phyloP scores from a whole-genome alignment of 2,888 invertebrate species.

The Sarcophaga carnaria region DNA sequence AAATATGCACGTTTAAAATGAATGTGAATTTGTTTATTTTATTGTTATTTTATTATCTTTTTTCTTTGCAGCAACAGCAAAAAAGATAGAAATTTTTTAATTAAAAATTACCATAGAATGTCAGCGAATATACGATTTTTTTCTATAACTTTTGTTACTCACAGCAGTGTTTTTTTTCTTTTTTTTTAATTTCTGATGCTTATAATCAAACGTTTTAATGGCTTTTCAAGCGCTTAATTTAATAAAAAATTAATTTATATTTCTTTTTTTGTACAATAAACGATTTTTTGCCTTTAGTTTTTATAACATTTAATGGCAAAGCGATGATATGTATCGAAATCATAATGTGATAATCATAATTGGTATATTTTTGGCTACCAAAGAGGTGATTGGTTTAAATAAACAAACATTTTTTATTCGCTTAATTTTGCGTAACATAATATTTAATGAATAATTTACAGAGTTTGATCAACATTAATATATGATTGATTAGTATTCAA shows the following conservation, averaged over 20 bases:
- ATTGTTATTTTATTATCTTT: too few relatives aligned
- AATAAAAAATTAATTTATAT: slow-evolving; percentile 14
- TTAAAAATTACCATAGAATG: slow-evolving; percentile 36
- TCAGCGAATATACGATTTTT: not conserved
- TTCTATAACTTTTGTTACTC: not conserved
- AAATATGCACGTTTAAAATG: too few relatives aligned
- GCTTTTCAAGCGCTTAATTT: slow-evolving; percentile 36
- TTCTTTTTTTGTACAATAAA: not conserved
- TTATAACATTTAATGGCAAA: not conserved
- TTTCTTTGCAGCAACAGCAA: not conserved
- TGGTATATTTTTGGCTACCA: slow-evolving; percentile 2
- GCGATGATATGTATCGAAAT: not conserved
- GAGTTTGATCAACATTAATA: too few relatives aligned
- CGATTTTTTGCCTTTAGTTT: slow-evolving; percentile 10
- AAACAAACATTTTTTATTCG: too few relatives aligned
- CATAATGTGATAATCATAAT: slow-evolving; percentile 19
- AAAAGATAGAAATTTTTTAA: slow-evolving; percentile 26
- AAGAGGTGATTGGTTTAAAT: not conserved
- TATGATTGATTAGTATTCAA: too few relatives aligned
- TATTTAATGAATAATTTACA: too few relatives aligned
- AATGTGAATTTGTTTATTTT: too few relatives aligned
- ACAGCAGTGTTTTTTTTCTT: not conserved
- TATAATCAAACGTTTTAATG: slow-evolving; percentile 33
- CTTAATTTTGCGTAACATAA: too few relatives aligned
- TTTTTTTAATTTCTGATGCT: not conserved